A percentile compares a stretch with the other conserved stretches of the same genome.
Evolutionary conservation across 2,888 invertebrate species (phyloP).

Genomic region (Petrophora chlorosata): DNA sequence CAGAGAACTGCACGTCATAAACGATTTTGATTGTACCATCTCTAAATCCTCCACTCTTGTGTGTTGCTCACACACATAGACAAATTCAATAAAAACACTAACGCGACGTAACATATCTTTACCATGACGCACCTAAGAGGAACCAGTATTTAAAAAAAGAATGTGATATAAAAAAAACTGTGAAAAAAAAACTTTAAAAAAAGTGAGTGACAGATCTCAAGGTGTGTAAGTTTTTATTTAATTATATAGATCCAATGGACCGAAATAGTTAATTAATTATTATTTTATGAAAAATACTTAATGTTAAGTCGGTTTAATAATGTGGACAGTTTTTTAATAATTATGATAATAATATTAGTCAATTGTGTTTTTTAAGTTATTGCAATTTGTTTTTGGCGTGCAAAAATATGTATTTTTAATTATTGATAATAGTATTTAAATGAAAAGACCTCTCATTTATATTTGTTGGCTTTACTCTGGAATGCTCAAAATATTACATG

Average conservation of each 20-base stretch:
- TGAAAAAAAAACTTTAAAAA: conserved; percentile 71
- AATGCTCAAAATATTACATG: too few species aligned
- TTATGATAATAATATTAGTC: conserved; percentile 40
- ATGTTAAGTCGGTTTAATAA: conserved; percentile 45
- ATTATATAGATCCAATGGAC: conserved; percentile 64
- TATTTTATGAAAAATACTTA: conserved; percentile 37
- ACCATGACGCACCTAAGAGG: conserved; percentile 56
- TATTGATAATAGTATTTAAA: not conserved
- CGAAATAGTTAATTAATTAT: conserved; percentile 43
- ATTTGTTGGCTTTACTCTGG: not conserved
- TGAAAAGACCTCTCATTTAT: not conserved
- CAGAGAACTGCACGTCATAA: conserved; percentile 73
- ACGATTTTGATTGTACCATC: conserved; percentile 60
- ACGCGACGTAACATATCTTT: conserved; percentile 39
- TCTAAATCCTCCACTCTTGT: conserved; percentile 54
- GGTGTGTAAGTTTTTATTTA: conserved; percentile 72
- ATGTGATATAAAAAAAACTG: conserved; percentile 78
- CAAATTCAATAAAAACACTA: conserved; percentile 28
- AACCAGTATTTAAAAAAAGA: conserved; percentile 60
- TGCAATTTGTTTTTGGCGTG: conserved; percentile 13
- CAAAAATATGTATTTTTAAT: conserved; percentile 22
- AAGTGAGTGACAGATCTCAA: conserved; percentile 82
- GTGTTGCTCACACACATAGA: conserved; percentile 52
- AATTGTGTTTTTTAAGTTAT: conserved; percentile 48
- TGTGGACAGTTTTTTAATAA: conserved; percentile 33